phyloP scores from a whole-genome alignment of 2,888 invertebrate species.

The Caenorhabditis sp. region DNA sequence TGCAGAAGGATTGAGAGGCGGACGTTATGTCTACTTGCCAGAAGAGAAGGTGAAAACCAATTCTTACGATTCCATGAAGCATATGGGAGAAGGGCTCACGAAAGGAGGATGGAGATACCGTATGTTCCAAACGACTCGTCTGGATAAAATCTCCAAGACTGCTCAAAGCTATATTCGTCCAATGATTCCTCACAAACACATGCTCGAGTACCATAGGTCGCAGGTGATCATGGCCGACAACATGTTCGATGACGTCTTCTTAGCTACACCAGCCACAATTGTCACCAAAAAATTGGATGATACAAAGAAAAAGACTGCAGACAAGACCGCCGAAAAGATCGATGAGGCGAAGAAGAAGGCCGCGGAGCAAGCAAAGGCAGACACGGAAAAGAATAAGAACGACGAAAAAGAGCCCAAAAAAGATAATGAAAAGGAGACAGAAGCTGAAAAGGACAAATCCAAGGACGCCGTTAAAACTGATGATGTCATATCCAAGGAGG shows the following conservation, averaged over 20 bases:
- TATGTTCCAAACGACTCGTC: conserved; percentile 56
- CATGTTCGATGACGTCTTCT: conserved; percentile 43
- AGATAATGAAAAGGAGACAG: conserved; percentile 9
- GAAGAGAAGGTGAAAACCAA: conserved; percentile 55
- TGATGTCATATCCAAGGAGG: neutral
- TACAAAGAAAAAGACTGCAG: conserved; percentile 16
- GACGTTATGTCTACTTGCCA: conserved; percentile 46
- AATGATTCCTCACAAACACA: conserved; percentile 30
- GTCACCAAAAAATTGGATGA: conserved; percentile 44
- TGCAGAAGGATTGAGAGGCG: conserved; percentile 49
- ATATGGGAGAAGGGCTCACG: conserved; percentile 53
- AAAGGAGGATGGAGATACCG: conserved; percentile 62
- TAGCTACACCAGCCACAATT: conserved; percentile 45
- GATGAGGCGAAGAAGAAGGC: conserved; percentile 41
- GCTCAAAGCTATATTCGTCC: neutral
- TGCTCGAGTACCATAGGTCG: conserved; percentile 27
- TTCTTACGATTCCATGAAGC: conserved; percentile 65
- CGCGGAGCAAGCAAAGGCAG: conserved; percentile 5
- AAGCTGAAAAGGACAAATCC: conserved; percentile 12
- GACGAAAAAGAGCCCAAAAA: conserved; percentile 9
- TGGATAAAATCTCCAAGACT: conserved; percentile 39
- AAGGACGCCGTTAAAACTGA: neutral
- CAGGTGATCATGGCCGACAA: conserved; percentile 18
- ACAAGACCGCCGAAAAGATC: conserved; percentile 23
- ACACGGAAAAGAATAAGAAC: conserved; percentile 14